Percentiles rank a stretch among this genome's conserved stretches.
phyloP scores from a whole-genome alignment of 37 sponge, comb jelly and placozoan genomes.

The Agelas oroides region DNA sequence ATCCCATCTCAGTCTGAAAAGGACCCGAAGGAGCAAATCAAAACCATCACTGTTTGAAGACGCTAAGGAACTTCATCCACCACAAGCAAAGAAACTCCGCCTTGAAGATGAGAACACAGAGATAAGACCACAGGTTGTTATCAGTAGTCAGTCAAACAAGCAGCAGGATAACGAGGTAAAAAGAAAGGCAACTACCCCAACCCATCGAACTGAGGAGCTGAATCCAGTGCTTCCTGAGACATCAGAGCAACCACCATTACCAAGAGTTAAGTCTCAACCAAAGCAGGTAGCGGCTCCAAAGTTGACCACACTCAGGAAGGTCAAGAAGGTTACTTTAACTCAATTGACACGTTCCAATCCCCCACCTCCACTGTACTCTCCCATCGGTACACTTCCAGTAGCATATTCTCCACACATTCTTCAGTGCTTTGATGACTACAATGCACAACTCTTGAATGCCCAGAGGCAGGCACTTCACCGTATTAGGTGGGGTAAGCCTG shows the following conservation, averaged over 20 bases:
- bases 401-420: conserved; percentile 3
- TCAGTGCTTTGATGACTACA: conserved; percentile 9
- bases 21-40: too few relatives aligned
- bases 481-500: conserved; percentile 10
- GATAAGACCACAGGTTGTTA: background rate
- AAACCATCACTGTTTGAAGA: background rate
- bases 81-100: background rate
- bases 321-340: too few relatives aligned
- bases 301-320: too few relatives aligned
- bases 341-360: background rate
- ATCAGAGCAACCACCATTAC: too few relatives aligned
- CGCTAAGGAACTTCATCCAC: background rate
- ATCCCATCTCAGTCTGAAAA: too few relatives aligned
- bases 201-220: too few relatives aligned
- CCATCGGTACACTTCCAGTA: background rate
- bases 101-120: background rate
- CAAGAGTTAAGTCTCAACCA: too few relatives aligned
- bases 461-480: background rate
- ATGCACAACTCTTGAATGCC: conserved; percentile 1
- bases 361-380: background rate
- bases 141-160: background rate
- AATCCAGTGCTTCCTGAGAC: too few relatives aligned
- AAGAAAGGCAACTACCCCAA: too few relatives aligned
- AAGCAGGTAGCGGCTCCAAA: too few relatives aligned
- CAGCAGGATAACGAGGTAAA: too few relatives aligned